Evolutionary conservation across 2,888 invertebrate species (phyloP).

Genomic region (Clusia tigrina): DNA sequence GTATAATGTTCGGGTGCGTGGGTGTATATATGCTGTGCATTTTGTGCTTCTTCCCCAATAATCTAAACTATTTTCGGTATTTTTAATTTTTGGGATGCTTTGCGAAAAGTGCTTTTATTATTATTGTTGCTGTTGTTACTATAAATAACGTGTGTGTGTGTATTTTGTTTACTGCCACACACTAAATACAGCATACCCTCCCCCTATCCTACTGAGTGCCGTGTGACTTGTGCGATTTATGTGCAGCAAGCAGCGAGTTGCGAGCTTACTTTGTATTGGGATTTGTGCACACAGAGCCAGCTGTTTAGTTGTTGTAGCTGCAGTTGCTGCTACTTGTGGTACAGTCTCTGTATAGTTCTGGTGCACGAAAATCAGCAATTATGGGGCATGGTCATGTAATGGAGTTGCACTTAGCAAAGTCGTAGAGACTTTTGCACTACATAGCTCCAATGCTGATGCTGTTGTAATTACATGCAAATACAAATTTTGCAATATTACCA

Average conservation of each 20-base stretch:
- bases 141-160: not conserved
- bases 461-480: too few species aligned
- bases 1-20: too few species aligned
- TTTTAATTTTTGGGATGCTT: conserved; percentile 1
- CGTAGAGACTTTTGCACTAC: too few species aligned
- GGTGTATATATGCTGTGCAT: not conserved
- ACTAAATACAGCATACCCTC: too few species aligned
- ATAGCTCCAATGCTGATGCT: too few species aligned
- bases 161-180: not conserved
- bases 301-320: not conserved
- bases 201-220: not conserved
- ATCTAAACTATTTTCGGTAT: not conserved
- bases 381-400: conserved; percentile 5
- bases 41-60: not conserved
- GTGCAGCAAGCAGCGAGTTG: too few species aligned
- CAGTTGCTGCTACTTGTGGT: not conserved
- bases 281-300: not conserved
- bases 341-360: not conserved
- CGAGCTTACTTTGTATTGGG: too few species aligned
- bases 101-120: not conserved
- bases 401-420: too few species aligned
- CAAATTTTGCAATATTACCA: too few species aligned
- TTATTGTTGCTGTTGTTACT: not conserved
- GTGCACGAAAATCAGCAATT: not conserved
- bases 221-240: not conserved